These are phyloP conservation scores for Cyclina sinensis DNA, from an alignment of 1,140 invertebrate genomes.

Conservation along the genomic window DNA sequence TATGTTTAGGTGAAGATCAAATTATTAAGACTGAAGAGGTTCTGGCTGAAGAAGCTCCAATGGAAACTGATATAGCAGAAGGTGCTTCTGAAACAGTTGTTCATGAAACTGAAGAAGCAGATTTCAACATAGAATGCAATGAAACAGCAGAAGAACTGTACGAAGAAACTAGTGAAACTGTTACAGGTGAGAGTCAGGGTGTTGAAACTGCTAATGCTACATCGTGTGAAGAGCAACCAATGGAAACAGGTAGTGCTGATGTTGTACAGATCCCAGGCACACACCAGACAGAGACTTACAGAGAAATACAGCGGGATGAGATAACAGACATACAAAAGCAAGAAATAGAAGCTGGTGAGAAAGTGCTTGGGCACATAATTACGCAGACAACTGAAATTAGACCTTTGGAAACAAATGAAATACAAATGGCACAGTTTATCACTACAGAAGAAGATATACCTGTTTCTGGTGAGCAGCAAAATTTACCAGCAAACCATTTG, in stretches of 20 bases:
- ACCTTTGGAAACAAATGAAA: not conserved
- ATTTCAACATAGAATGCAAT: not conserved
- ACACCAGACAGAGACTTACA: not conserved
- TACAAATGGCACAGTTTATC: not conserved
- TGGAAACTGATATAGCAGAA: not conserved
- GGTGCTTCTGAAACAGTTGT: not conserved
- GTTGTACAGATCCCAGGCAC: not conserved
- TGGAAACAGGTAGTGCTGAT: not conserved
- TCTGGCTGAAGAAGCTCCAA: not conserved
- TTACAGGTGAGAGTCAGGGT: not conserved
- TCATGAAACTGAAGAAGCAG: not conserved
- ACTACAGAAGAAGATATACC: not conserved
- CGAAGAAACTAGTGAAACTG: conserved; percentile 3
- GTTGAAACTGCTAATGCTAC: not conserved
- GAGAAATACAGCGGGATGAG: not conserved
- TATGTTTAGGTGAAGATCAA: conserved; percentile 31
- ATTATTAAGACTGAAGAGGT: conserved; percentile 20
- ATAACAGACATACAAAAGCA: not conserved
- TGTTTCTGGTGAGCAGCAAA: not conserved
- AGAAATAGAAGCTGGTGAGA: not conserved
- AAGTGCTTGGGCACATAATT: not conserved
- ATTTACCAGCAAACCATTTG: not conserved
- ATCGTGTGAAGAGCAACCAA: not conserved
- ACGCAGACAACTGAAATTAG: not conserved
- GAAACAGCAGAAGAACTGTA: not conserved